Conservation (phyloP, 2,113 vertebrate species). For the Alaudala cheleensis region DNA sequence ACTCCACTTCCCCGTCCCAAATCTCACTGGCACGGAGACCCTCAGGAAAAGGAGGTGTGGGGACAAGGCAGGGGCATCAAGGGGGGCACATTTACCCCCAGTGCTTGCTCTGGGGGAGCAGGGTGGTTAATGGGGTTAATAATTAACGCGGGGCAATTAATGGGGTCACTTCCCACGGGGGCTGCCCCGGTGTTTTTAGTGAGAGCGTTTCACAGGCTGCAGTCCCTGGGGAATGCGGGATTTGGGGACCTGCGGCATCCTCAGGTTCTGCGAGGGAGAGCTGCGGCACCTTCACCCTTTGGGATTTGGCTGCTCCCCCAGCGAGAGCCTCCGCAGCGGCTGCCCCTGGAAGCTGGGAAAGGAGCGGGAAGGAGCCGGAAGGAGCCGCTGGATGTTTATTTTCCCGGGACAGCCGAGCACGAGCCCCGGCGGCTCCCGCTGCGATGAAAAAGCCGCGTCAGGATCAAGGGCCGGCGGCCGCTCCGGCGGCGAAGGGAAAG, state of each 20-base stretch:
- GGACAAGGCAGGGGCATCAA: too few species aligned
- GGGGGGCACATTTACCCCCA: too few species aligned
- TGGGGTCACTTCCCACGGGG: background rate
- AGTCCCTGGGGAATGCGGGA: background rate
- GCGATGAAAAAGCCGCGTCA: background rate
- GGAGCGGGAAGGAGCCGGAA: background rate
- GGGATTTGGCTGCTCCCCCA: background rate
- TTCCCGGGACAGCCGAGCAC: background rate
- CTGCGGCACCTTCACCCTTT: background rate
- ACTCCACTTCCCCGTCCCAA: background rate
- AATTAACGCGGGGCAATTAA: background rate
- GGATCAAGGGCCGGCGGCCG: background rate
- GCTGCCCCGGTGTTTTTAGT: background rate
- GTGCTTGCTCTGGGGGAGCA: background rate
- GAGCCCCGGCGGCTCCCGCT: background rate
- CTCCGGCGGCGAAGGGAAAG: background rate
- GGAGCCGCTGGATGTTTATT: background rate
- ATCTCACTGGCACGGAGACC: fast-evolving
- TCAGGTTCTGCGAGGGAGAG: background rate
- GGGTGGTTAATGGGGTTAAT: too few species aligned
- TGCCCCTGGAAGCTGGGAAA: background rate
- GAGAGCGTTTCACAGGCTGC: fast-evolving
- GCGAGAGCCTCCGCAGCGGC: background rate
- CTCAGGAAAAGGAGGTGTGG: background rate
- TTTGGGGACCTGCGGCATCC: background rate